phyloP scores from a whole-genome alignment of 2,113 vertebrate species.

The Cariama cristata region DNA sequence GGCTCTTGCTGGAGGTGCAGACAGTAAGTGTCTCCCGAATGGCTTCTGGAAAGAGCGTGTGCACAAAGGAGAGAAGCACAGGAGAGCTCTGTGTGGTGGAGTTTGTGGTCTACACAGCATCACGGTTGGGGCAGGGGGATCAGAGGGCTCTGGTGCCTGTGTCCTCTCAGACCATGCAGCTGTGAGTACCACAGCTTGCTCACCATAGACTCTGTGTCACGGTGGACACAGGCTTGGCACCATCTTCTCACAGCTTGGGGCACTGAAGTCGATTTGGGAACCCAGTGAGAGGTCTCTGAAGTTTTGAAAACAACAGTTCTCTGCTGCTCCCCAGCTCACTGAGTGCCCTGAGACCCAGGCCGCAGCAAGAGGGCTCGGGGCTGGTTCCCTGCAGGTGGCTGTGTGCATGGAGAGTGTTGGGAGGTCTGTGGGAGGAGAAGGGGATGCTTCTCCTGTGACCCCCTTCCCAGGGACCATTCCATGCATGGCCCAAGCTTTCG shows the following conservation, averaged over 20 bases:
- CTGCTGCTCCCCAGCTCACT: neutral
- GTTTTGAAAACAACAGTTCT: neutral
- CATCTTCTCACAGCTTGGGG: neutral
- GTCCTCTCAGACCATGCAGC: fast-evolving
- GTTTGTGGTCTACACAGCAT: too few species aligned
- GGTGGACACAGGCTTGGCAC: neutral
- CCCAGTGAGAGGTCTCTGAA: neutral
- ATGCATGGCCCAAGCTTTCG: neutral
- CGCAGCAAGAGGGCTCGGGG: neutral
- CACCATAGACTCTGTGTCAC: neutral
- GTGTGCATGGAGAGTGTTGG: too few species aligned
- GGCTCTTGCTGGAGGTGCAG: neutral
- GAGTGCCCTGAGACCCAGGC: neutral
- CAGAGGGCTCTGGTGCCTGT: neutral
- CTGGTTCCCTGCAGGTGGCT: neutral
- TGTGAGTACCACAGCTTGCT: neutral
- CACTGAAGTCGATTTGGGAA: neutral
- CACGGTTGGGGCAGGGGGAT: neutral
- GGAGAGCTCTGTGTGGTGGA: neutral
- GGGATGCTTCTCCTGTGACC: neutral
- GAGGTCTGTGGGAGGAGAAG: neutral
- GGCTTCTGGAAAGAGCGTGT: neutral
- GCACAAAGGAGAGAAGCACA: neutral
- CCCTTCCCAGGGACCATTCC: neutral
- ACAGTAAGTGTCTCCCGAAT: too few species aligned